Evolutionary conservation across 2,113 vertebrate species (phyloP), one percentile per base, ranked within the genome.

Genomic region (Saccopteryx bilineata): DNA sequence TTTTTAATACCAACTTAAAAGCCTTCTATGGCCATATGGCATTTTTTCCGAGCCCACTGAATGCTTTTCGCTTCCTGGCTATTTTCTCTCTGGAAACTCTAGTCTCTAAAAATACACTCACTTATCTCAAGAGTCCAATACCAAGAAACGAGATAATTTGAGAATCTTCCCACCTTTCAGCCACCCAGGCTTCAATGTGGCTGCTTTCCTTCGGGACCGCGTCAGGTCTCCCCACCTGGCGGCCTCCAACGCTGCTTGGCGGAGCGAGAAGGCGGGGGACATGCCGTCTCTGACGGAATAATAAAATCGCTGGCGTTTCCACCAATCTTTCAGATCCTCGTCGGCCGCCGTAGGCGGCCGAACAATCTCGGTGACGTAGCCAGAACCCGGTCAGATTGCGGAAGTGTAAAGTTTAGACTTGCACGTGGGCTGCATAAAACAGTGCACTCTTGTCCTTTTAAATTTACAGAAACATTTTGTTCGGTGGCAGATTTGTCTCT

Each of bases 351-450:
- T 97, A 80, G 86, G 15, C 26, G 0, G 33, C 5, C 60, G 39
- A 1, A 31, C 0, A 13, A 0, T 9, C 5, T 0, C 28, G 7
- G 60, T 5, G 15, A 56, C 46, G 23, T 0, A 2, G 17, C 5
- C 1, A 0, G 9, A 28, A 6, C 60, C 14, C 13, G 9, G 15
- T 18, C 28, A 0, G 19, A 46, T 76, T 26, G 4, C 81, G 86
- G n/a, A 78, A 92, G 69, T 39, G 50, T 39, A 17, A 7, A 2
- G 6, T 61, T 17, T 17, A 2, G n/a, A 1, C 7, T 9, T 0
- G 7, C 1, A 0, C 4, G 7, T 33, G 18, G 2, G 28, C 5
- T 4, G 66, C 17, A 2, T 52, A 15, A 46, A 33, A 80, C 21
- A 15, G 83, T 26, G 60, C 31, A 28, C 23, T 61, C 3, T 31